phyloP scores from a whole-genome alignment of 2,888 invertebrate species.

The Molorchus minor region DNA sequence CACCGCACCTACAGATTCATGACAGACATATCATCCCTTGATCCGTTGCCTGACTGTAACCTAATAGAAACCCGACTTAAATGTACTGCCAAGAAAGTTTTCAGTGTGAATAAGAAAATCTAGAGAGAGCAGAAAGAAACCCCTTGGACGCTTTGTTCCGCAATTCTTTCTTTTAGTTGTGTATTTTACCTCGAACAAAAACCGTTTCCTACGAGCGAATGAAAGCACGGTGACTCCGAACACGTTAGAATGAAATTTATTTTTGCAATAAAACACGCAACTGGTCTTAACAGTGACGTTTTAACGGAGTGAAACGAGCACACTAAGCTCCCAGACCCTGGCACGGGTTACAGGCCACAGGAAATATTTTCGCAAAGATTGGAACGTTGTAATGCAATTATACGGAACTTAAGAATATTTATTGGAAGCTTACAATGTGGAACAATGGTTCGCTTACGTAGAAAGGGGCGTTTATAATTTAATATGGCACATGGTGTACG shows the following conservation, averaged over 20 bases:
- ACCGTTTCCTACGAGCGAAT: slow-evolving; percentile 35
- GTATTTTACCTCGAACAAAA: slow-evolving; percentile 38
- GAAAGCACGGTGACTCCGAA: slow-evolving; percentile 40
- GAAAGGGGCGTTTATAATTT: background rate
- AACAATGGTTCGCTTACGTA: background rate
- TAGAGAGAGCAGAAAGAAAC: slow-evolving; percentile 20
- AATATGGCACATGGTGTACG: background rate
- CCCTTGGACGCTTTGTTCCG: slow-evolving; percentile 32
- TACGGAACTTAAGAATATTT: slow-evolving; percentile 9
- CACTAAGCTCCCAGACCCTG: slow-evolving; percentile 29
- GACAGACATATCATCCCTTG: too few species aligned
- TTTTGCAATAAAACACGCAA: slow-evolving; percentile 54
- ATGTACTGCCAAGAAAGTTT: slow-evolving; percentile 35
- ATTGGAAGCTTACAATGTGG: background rate
- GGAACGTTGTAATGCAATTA: slow-evolving; percentile 9
- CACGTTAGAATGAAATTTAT: slow-evolving; percentile 51
- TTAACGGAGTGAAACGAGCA: slow-evolving; percentile 50
- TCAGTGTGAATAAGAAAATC: slow-evolving; percentile 24
- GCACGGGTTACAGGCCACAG: slow-evolving; percentile 26
- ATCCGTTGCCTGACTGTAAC: too few species aligned
- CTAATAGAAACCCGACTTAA: slow-evolving; percentile 40
- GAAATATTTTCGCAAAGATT: slow-evolving; percentile 33
- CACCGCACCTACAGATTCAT: too few species aligned
- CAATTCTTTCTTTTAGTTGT: slow-evolving; percentile 32
- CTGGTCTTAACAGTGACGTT: slow-evolving; percentile 53